phyloP scores from a whole-genome alignment of 2,113 vertebrate species.

The Notarius lentiginosus region DNA sequence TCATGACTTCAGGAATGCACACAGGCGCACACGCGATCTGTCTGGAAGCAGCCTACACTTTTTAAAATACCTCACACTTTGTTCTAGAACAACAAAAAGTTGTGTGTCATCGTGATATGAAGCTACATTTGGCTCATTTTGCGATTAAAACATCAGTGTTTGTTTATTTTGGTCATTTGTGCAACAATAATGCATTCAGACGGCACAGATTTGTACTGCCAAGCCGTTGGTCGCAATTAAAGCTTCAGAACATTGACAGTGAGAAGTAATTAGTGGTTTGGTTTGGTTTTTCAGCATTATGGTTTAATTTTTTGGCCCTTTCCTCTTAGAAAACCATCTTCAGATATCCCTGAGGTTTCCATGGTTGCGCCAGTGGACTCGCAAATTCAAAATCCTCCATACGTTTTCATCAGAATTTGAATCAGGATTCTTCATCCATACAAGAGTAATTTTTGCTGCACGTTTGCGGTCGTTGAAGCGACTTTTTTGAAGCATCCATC shows the following conservation, averaged over 20 bases:
- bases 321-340: neutral
- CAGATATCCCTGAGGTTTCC: neutral
- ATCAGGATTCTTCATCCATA: neutral
- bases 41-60: neutral
- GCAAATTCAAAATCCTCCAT: neutral
- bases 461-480: too few relatives aligned
- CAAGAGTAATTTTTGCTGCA: neutral
- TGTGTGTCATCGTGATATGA: neutral
- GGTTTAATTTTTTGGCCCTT: neutral
- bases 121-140: neutral
- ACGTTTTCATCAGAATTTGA: neutral
- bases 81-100: neutral
- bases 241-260: neutral
- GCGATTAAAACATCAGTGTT: neutral
- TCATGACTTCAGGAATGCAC: conserved; percentile 4
- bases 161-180: neutral
- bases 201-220: neutral
- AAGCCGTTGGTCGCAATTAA: neutral
- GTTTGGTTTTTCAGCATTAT: neutral
- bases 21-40: neutral
- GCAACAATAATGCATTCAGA: neutral
- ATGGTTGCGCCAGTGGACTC: neutral
- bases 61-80: neutral
- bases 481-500: neutral
- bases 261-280: neutral